These are phyloP conservation scores for Polydesmus complanatus DNA, from an alignment of 2,888 invertebrate species.

Conservation along the genomic window DNA sequence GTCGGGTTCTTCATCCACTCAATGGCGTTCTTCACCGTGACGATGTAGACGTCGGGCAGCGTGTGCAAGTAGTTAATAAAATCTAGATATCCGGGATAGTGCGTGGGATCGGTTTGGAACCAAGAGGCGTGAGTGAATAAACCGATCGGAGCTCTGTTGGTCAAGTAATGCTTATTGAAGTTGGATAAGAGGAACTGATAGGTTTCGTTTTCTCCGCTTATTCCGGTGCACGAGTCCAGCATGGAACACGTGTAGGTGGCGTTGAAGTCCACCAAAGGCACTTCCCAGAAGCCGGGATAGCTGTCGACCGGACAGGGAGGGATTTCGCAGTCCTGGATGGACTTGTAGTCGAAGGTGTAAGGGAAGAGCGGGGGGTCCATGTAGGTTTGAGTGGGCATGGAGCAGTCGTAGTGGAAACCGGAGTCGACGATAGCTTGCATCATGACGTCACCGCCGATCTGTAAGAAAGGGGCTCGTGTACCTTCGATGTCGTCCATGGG, in stretches of 20 bases:
- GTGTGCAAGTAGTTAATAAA: conserved; percentile 8
- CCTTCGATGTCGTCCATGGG: conserved; percentile 29
- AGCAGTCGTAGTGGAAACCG: conserved; percentile 45
- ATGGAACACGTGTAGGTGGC: conserved; percentile 42
- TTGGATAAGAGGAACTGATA: conserved; percentile 45
- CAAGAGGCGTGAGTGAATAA: conserved; percentile 51
- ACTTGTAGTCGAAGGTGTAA: conserved; percentile 48
- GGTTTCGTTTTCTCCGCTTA: too few species aligned
- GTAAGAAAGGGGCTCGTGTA: conserved; percentile 42
- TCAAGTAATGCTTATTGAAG: conserved; percentile 48
- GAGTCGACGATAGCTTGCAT: conserved; percentile 42
- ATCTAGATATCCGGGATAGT: conserved; percentile 4
- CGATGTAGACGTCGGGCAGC: conserved; percentile 35
- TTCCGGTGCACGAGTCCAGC: conserved; percentile 43
- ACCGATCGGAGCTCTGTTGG: conserved; percentile 50
- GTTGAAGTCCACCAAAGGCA: conserved; percentile 46
- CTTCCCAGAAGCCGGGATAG: conserved; percentile 48
- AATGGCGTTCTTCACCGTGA: conserved; percentile 38
- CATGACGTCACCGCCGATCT: conserved; percentile 44
- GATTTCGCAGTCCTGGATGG: conserved; percentile 41
- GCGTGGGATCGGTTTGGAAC: conserved; percentile 32
- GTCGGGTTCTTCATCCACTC: conserved; percentile 45
- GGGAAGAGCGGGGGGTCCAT: conserved; percentile 46
- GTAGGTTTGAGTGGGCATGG: conserved; percentile 42
- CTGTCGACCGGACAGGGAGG: conserved; percentile 44